Evolutionary conservation across 2,113 vertebrate genomes (phyloP).

Genomic region (Dipodomys spectabilis): DNA sequence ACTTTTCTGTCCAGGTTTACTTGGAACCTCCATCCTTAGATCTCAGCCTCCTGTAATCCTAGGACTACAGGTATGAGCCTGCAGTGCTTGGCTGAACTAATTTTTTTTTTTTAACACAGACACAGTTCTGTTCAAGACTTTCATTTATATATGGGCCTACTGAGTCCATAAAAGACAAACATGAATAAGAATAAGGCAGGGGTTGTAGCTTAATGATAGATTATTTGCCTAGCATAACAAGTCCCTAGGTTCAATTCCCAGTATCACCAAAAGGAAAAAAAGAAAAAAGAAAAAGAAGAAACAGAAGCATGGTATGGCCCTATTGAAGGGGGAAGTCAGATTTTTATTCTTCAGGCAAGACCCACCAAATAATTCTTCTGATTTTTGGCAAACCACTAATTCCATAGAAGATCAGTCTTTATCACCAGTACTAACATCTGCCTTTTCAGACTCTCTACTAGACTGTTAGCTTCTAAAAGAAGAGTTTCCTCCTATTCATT

Average conservation of each 20-base stretch:
- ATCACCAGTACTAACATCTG: not conserved
- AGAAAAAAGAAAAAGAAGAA: not conserved
- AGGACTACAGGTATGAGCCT: not conserved
- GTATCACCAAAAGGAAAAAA: too few relatives aligned
- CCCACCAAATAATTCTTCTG: not conserved
- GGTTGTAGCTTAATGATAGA: too few relatives aligned
- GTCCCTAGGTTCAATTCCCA: too few relatives aligned
- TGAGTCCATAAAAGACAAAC: not conserved
- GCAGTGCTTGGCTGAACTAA: too few relatives aligned
- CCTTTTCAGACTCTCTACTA: not conserved
- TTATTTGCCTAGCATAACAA: too few relatives aligned
- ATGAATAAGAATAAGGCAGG: not conserved
- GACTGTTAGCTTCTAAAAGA: not conserved
- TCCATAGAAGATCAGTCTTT: not conserved
- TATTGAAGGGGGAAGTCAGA: not conserved
- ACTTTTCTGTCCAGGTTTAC: not conserved
- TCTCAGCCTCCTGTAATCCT: too few relatives aligned
- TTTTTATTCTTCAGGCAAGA: not conserved
- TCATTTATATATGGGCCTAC: not conserved
- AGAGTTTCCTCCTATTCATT: not conserved
- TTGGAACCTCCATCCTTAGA: too few relatives aligned
- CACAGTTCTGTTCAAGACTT: not conserved
- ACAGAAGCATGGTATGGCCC: too few relatives aligned
- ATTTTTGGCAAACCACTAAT: not conserved
- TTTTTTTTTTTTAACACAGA: too few relatives aligned